Percentiles rank a stretch among this genome's conserved stretches.
Evolutionary conservation across 2,113 vertebrate species (phyloP).

Genomic region (Elephas maximus): DNA sequence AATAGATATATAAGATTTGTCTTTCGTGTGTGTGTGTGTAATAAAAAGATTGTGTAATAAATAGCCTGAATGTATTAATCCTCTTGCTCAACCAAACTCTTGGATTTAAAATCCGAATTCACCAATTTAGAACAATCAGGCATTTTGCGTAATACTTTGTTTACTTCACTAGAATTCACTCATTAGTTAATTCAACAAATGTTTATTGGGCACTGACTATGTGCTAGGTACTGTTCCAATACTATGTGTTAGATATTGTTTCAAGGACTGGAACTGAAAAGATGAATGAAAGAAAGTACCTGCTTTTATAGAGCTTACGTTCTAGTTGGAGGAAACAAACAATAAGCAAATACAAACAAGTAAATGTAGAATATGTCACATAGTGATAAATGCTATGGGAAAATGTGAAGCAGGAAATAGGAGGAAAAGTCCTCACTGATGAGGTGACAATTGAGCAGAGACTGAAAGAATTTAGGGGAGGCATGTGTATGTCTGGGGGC

Average conservation of each 20-base stretch:
- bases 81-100: neutral
- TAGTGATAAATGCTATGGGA: neutral
- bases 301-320: neutral
- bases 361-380: neutral
- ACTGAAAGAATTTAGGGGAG: neutral
- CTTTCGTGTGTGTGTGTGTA: neutral
- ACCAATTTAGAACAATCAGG: neutral
- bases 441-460: neutral
- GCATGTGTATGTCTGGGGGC: neutral
- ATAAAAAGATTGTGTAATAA: neutral
- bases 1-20: neutral
- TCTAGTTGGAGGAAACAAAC: neutral
- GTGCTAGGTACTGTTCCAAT: neutral
- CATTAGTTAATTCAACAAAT: neutral
- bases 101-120: neutral
- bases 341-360: neutral
- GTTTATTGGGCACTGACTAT: neutral
- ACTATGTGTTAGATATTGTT: neutral
- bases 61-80: neutral
- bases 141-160: neutral
- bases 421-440: neutral
- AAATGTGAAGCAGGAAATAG: neutral
- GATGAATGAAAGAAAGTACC: neutral
- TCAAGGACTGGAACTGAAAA: neutral
- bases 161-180: constrained; percentile 2